Conservation (phyloP, 2,113 vertebrate genomes). For the Bufo bufo region DNA sequence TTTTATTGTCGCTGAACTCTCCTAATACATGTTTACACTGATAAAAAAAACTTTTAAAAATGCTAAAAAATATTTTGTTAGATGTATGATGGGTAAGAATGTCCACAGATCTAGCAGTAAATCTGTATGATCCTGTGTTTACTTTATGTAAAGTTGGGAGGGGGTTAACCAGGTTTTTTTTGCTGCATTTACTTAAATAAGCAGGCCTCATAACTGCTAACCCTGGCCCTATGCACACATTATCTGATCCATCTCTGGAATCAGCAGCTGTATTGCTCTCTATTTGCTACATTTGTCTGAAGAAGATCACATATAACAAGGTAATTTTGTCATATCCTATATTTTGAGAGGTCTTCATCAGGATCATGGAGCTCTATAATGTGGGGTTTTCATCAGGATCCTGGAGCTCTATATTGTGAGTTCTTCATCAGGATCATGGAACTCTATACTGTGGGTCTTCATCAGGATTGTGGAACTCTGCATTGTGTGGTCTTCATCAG, state of each 20-base stretch:
- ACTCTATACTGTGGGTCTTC: too few species aligned
- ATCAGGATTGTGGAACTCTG: too few species aligned
- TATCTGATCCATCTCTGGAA: slow-evolving; percentile 19
- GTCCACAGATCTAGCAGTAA: slow-evolving; percentile 6
- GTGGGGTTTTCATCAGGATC: too few species aligned
- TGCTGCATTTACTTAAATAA: slow-evolving; percentile 13
- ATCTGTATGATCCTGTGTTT: neutral
- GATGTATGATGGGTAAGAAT: slow-evolving; percentile 5
- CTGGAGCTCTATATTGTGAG: too few species aligned
- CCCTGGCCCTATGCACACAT: neutral
- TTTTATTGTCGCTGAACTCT: slow-evolving; percentile 60
- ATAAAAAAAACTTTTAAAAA: slow-evolving; percentile 2
- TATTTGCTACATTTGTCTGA: neutral
- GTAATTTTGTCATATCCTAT: neutral
- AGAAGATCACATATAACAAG: neutral
- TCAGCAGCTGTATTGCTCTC: neutral
- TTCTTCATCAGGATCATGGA: too few species aligned
- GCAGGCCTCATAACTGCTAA: neutral
- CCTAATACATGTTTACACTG: slow-evolving; percentile 51
- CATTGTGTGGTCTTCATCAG: too few species aligned
- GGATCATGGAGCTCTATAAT: neutral
- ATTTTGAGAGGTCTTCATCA: neutral
- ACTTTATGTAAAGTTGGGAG: neutral
- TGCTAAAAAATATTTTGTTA: neutral
- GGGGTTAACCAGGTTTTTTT: neutral